Conservation (phyloP, 1,140 invertebrate species). For the Battus philenor region DNA sequence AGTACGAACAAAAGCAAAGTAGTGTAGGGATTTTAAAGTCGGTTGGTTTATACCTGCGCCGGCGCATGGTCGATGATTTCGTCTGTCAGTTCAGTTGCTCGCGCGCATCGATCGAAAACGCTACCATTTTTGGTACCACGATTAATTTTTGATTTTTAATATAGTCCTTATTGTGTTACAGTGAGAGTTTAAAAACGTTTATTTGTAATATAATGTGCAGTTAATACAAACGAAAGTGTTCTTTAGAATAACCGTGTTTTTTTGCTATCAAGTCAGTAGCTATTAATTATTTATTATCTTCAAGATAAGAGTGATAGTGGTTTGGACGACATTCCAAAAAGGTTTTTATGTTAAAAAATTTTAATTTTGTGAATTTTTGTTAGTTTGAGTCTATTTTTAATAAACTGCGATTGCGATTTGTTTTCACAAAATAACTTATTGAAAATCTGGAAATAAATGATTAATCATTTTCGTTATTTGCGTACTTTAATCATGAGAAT, state of each 20-base stretch:
- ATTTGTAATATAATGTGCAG: conserved; percentile 3
- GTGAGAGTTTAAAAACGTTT: conserved; percentile 8
- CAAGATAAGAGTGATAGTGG: conserved; percentile 59
- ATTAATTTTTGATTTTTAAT: conserved; percentile 36
- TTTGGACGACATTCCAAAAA: conserved; percentile 40
- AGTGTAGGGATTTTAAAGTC: conserved; percentile 27
- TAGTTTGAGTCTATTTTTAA: no score
- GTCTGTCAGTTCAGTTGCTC: conserved; percentile 56
- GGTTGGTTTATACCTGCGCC: conserved; percentile 44
- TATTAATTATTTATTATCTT: conserved; percentile 27
- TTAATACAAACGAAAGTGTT: conserved; percentile 1
- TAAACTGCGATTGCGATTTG: no score
- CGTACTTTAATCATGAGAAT: no score
- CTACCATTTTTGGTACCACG: conserved; percentile 20
- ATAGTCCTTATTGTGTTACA: conserved; percentile 36
- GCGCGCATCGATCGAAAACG: conserved; percentile 55
- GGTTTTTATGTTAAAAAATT: conserved; percentile 14
- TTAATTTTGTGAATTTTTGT: no score
- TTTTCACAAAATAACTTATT: no score
- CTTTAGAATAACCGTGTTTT: conserved; percentile 1
- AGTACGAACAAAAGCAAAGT: background rate
- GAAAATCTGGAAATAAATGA: no score
- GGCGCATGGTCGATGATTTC: conserved; percentile 53
- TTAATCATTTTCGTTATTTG: no score
- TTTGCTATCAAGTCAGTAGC: conserved; percentile 16